phyloP scores from a whole-genome alignment of 2,888 invertebrate species.

The Mesochorus sp. region DNA sequence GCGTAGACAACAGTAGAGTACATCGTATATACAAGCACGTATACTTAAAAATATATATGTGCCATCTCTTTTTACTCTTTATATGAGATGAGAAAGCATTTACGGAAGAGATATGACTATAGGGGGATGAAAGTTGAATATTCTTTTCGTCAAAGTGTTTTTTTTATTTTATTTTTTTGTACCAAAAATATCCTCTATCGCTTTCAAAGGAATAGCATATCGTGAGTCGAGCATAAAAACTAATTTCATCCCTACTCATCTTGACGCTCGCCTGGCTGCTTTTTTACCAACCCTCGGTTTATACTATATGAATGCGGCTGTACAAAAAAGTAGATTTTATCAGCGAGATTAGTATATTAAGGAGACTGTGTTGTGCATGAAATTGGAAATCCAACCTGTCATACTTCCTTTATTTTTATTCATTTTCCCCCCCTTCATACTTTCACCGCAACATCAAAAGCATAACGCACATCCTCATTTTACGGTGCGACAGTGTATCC shows the following conservation, averaged over 20 bases:
- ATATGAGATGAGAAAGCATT: conserved; percentile 44
- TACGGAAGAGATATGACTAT: conserved; percentile 33
- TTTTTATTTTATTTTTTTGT: conserved; percentile 17
- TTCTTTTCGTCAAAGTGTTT: conserved; percentile 39
- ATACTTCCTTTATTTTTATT: conserved; percentile 32
- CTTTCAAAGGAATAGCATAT: conserved; percentile 49
- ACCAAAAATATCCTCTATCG: conserved; percentile 44
- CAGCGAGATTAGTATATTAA: conserved; percentile 53
- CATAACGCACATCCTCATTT: conserved; percentile 31
- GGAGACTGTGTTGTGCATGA: conserved; percentile 50
- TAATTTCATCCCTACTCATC: conserved; percentile 51
- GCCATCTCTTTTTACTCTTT: conserved; percentile 12
- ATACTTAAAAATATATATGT: neutral
- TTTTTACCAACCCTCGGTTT: neutral
- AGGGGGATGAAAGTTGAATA: conserved; percentile 25
- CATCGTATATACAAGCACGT: neutral
- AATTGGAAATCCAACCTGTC: conserved; percentile 41
- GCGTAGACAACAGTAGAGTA: conserved; percentile 15
- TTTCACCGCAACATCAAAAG: conserved; percentile 56
- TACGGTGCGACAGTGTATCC: neutral
- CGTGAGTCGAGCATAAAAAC: conserved; percentile 50
- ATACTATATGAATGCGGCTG: conserved; percentile 42
- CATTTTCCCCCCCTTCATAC: neutral
- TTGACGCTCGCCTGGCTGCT: conserved; percentile 2
- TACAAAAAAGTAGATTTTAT: conserved; percentile 51